A percentile compares a stretch with the other conserved stretches of the same genome.
Evolutionary conservation across 2,113 vertebrate species (phyloP).

Genomic region (Arvicanthis niloticus): DNA sequence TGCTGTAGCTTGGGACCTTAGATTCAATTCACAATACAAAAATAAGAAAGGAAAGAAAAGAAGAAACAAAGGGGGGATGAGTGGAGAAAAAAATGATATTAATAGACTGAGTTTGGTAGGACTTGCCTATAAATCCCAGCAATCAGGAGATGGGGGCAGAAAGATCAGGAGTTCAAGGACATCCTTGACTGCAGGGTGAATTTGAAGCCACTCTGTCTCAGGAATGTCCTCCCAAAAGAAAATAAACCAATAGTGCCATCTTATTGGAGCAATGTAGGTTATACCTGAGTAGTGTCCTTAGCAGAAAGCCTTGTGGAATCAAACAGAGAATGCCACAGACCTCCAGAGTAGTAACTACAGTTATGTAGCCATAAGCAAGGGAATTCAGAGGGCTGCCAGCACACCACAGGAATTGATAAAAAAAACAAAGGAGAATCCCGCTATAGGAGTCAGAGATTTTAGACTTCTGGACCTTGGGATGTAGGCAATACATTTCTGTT

Average conservation of each 20-base stretch:
- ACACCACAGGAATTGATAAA: neutral
- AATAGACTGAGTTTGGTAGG: neutral
- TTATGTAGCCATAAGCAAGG: neutral
- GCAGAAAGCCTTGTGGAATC: neutral
- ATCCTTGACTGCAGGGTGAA: neutral
- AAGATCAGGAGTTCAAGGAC: neutral
- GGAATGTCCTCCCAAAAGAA: neutral
- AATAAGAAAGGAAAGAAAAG: neutral
- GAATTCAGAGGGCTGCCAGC: neutral
- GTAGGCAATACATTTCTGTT: conserved; percentile 33
- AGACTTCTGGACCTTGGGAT: neutral
- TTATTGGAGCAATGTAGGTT: neutral
- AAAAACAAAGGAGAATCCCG: neutral
- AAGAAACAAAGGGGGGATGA: neutral
- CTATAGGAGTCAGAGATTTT: conserved; percentile 15
- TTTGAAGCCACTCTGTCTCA: neutral
- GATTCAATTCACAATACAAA: neutral
- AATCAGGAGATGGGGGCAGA: neutral
- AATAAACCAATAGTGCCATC: neutral
- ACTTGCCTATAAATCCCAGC: neutral
- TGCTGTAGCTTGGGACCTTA: neutral
- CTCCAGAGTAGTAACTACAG: neutral
- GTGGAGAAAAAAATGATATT: neutral
- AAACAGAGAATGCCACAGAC: neutral
- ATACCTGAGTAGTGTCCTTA: neutral